Conservation (phyloP, 2,888 invertebrate species). For the Papilio elwesi region DNA sequence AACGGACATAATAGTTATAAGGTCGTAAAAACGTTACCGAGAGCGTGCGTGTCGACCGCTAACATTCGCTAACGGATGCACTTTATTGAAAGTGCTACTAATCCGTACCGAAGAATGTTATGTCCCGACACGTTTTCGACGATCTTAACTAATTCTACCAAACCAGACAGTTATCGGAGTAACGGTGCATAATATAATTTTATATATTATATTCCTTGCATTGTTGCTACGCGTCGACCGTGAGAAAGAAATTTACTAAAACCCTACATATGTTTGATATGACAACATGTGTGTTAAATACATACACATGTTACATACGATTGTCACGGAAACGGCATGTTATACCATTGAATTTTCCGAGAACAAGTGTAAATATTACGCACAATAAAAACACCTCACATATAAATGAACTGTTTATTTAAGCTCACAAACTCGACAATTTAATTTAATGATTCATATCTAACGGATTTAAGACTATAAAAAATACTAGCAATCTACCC, state of each 20-base stretch:
- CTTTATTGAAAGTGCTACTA: constrained; percentile 47
- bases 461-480: neutral
- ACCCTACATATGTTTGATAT: constrained; percentile 6
- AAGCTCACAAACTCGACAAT: neutral
- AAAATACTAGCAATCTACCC: neutral
- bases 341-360: neutral
- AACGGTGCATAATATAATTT: constrained; percentile 49
- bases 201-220: constrained; percentile 44
- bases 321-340: constrained; percentile 8
- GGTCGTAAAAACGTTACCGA: constrained; percentile 26
- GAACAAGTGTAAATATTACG: constrained; percentile 6
- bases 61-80: constrained; percentile 25
- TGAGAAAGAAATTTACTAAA: constrained; percentile 43
- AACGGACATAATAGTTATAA: constrained; percentile 27
- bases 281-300: neutral
- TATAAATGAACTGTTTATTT: neutral
- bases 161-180: constrained; percentile 48
- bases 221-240: constrained; percentile 47
- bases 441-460: neutral
- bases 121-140: constrained; percentile 41
- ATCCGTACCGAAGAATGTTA: constrained; percentile 46
- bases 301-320: neutral
- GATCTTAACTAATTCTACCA: constrained; percentile 45
- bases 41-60: constrained; percentile 32
- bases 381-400: neutral